A percentile compares a stretch with the other conserved stretches of the same genome.
These are phyloP conservation scores for Stichodactyla helianthus DNA, from an alignment of 64 coral and sea anemone genomes.

Conservation along the genomic window DNA sequence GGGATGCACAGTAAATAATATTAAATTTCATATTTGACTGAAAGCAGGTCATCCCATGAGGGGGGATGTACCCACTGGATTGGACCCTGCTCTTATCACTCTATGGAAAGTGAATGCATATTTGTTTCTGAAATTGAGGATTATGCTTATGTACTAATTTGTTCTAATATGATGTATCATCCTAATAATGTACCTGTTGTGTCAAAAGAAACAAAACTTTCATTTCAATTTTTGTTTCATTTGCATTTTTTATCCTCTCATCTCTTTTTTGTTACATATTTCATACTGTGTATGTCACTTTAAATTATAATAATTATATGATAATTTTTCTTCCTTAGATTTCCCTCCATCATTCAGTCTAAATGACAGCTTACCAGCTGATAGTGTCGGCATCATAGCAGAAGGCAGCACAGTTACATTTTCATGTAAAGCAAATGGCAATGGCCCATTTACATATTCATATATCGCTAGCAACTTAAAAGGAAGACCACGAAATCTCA, in stretches of 20 bases:
- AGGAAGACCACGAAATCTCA: slow-evolving; percentile 44
- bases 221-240: background rate
- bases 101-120: no score
- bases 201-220: no score
- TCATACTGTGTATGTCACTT: background rate
- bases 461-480: slow-evolving; percentile 62
- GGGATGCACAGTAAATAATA: no score
- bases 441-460: slow-evolving; percentile 25
- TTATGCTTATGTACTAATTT: no score
- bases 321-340: slow-evolving; percentile 23
- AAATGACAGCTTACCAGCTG: slow-evolving; percentile 3
- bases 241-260: background rate
- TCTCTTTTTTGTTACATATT: background rate
- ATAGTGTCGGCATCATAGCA: slow-evolving; percentile 32
- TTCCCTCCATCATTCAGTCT: slow-evolving; percentile 60
- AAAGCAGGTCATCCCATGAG: no score
- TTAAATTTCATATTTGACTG: no score
- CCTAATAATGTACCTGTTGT: no score
- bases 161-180: no score
- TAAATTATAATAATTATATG: background rate
- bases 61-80: no score
- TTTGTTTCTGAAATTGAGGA: no score
- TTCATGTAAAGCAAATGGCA: slow-evolving; percentile 53
- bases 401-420: slow-evolving; percentile 51
- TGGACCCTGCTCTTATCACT: no score